Evolutionary conservation across 2,888 invertebrate genomes (phyloP).

Genomic region (Drosophila robusta): DNA sequence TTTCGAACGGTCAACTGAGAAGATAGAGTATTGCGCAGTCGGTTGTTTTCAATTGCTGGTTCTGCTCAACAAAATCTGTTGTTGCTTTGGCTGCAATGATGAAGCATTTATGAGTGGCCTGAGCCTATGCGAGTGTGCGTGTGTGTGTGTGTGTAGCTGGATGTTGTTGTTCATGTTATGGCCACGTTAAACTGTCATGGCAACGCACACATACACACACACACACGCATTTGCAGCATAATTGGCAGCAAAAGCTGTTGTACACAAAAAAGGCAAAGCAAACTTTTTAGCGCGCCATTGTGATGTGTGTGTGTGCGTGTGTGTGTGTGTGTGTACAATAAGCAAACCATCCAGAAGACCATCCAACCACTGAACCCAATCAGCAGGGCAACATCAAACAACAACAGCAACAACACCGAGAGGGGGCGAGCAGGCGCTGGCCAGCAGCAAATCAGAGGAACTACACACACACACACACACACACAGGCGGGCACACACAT

Average conservation of each 20-base stretch:
- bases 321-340: conserved; percentile 12
- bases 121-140: background rate
- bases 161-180: conserved; percentile 12
- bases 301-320: conserved; percentile 2
- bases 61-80: background rate
- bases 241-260: conserved; percentile 52
- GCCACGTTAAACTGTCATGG: conserved; percentile 39
- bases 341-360: conserved; percentile 13
- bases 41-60: background rate
- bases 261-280: conserved; percentile 36
- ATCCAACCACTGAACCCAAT: conserved; percentile 43
- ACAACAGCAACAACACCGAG: conserved; percentile 9
- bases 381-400: conserved; percentile 41
- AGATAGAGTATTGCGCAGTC: conserved; percentile 5
- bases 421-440: conserved; percentile 15
- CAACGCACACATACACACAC: conserved; percentile 19
- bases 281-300: conserved; percentile 49
- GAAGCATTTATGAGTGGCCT: conserved; percentile 40
- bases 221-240: conserved; percentile 30
- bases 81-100: conserved; percentile 42
- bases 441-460: conserved; percentile 39
- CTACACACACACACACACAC: conserved; percentile 14
- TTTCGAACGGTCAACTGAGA: too few relatives aligned
- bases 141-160: conserved; percentile 2
- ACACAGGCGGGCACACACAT: conserved; percentile 10